Evolutionary conservation across 2,888 invertebrate species (phyloP).

Genomic region (Artemia sinica): DNA sequence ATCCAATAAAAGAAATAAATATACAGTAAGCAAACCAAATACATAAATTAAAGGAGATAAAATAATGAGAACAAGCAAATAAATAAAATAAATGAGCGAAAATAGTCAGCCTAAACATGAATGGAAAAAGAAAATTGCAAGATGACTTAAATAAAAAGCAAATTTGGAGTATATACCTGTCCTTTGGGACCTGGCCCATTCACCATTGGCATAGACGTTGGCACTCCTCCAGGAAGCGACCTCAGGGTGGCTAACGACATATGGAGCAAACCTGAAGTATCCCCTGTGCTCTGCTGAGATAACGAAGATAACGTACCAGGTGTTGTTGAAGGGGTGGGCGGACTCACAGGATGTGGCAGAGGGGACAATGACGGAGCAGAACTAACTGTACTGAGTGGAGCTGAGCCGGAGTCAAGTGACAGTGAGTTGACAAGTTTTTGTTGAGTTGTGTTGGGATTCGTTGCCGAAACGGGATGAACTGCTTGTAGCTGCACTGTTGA

Average conservation of each 20-base stretch:
- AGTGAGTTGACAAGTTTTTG: conserved; percentile 21
- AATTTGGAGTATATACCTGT: background rate
- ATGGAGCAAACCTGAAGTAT: background rate
- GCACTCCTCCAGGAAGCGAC: conserved; percentile 5
- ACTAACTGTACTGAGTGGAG: conserved; percentile 37
- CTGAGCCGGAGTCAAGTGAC: conserved; percentile 24
- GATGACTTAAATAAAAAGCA: no score
- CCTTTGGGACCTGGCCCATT: conserved; percentile 1
- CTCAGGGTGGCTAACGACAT: conserved; percentile 8
- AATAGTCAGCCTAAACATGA: no score
- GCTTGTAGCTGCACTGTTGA: conserved; percentile 29
- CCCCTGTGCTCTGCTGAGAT: conserved; percentile 35
- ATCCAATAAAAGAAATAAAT: no score
- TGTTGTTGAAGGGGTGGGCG: conserved; percentile 20
- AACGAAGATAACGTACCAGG: conserved; percentile 17
- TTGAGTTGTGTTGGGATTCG: conserved; percentile 22
- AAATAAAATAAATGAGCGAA: no score
- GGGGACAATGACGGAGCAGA: conserved; percentile 37
- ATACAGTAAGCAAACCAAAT: no score
- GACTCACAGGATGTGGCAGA: conserved; percentile 22
- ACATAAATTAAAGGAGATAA: no score
- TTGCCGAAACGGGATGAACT: conserved; percentile 32
- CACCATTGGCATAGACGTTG: conserved; percentile 14
- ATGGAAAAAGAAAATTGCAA: no score
- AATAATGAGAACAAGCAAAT: no score